Evolutionary conservation across 2,888 invertebrate genomes (phyloP), one percentile per base, ranked within the genome.

Genomic region (Orchestes rusci): DNA sequence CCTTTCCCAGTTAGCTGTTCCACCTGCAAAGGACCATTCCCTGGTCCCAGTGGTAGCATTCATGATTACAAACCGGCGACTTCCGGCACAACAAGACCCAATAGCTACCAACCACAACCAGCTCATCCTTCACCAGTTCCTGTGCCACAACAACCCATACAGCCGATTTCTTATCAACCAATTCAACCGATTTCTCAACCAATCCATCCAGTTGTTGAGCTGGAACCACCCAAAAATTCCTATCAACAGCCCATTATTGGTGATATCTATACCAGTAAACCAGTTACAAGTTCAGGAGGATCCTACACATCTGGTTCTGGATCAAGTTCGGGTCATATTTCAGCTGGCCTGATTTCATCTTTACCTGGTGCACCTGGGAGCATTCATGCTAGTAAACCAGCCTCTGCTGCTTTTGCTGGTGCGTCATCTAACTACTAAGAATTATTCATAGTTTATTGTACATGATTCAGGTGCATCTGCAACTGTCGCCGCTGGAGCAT

Each of bases 31-130:
- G 53, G 54, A 18, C 52, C 50, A 15, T 56, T 53, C 27, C 58
- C 59, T 16, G 59, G 59, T 34, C 57, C 57, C 13, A 51, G 36
- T 40, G 57, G 57, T 12, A 57, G 55, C 19, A 58, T 59, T 29
- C 45, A 56, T 39, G 55, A 54, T 20, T 53, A 29, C 27, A 56
- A 54, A 49, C 54, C 52, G 2, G 58, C 53, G 12, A 45, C 49
- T 48, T 19, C 43, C 39, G 7, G 16, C 10, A 7, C 23, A 7
- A 7, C 23, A 7, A 10, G 23, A 23, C 10, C 23, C 23, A 23
- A 23, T 23, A 10, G 5, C 23, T 10, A 23, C 23, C 7, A 7
- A 23, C 7, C 23, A 5, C 23, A 23, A 23, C 23, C 23, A 23
- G 7, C 5, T 23, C 23, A 5, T 7, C 23, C 5, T 7, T 10